Percentiles rank a stretch among this genome's conserved stretches.
Conservation (phyloP, 2,888 invertebrate genomes). For the Agonopterix alstromeriana region DNA sequence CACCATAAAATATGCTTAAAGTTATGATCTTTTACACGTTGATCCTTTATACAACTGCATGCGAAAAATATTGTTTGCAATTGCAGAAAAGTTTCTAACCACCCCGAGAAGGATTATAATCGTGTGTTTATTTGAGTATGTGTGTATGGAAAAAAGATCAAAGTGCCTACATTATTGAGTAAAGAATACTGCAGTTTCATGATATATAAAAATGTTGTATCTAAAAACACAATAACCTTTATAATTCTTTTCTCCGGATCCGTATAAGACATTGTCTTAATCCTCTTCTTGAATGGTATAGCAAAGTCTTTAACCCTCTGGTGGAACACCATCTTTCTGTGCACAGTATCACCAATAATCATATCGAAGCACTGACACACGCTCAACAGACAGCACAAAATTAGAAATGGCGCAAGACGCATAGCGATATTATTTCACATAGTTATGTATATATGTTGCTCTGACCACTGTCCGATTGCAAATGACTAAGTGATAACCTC, state of each 20-base stretch:
- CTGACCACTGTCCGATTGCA: slow-evolving; percentile 19
- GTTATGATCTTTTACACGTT: no score
- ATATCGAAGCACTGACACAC: slow-evolving; percentile 52
- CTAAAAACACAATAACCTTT: slow-evolving; percentile 34
- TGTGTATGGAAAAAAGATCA: no score
- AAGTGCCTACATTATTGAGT: no score
- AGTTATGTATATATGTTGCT: slow-evolving; percentile 9
- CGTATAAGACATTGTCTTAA: slow-evolving; percentile 48
- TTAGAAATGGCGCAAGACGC: slow-evolving; percentile 38
- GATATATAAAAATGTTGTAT: no score
- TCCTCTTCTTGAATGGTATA: slow-evolving; percentile 66
- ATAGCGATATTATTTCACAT: slow-evolving; percentile 46
- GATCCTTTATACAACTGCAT: no score
- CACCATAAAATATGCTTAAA: no score
- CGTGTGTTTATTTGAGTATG: no score
- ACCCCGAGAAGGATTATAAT: no score
- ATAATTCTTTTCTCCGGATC: slow-evolving; percentile 62
- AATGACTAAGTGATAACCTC: slow-evolving; percentile 48
- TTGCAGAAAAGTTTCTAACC: no score
- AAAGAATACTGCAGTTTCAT: no score
- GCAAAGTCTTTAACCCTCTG: slow-evolving; percentile 66
- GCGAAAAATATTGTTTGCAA: no score
- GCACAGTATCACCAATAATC: slow-evolving; percentile 65
- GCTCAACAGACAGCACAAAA: slow-evolving; percentile 32
- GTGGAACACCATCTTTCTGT: slow-evolving; percentile 68